These are phyloP conservation scores for Paramormyrops hopkinsi DNA, from an alignment of 2,797 vertebrate species.

Conservation along the genomic window DNA sequence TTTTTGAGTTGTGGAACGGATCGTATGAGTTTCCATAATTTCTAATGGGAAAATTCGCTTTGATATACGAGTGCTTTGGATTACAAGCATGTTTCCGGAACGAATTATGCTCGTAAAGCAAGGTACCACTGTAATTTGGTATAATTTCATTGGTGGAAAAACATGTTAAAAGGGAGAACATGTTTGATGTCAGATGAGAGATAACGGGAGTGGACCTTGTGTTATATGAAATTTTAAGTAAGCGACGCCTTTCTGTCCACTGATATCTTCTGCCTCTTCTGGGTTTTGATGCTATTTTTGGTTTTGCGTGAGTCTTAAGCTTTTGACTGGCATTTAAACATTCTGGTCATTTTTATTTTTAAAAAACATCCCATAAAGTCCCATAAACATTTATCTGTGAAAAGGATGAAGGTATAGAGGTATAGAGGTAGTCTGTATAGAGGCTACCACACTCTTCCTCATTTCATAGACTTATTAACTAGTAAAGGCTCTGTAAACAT, in stretches of 20 bases:
- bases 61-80: too few species aligned
- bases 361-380: too few species aligned
- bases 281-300: neutral
- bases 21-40: too few species aligned
- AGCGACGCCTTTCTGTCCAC: slow-evolving; percentile 36
- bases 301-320: neutral
- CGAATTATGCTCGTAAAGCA: too few species aligned
- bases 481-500: neutral
- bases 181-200: neutral
- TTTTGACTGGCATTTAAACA: neutral
- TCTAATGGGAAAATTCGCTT: too few species aligned
- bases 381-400: neutral
- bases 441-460: neutral
- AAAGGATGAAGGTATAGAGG: neutral
- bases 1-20: too few species aligned
- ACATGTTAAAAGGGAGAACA: neutral
- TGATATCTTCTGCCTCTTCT: slow-evolving; percentile 36
- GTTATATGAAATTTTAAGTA: neutral
- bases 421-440: neutral
- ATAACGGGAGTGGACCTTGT: neutral
- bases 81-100: too few species aligned
- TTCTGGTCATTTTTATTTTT: neutral
- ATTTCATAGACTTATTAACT: neutral
- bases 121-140: neutral
- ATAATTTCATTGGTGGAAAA: neutral